Conservation (phyloP, 2,888 invertebrate species). For the Volucella inanis region DNA sequence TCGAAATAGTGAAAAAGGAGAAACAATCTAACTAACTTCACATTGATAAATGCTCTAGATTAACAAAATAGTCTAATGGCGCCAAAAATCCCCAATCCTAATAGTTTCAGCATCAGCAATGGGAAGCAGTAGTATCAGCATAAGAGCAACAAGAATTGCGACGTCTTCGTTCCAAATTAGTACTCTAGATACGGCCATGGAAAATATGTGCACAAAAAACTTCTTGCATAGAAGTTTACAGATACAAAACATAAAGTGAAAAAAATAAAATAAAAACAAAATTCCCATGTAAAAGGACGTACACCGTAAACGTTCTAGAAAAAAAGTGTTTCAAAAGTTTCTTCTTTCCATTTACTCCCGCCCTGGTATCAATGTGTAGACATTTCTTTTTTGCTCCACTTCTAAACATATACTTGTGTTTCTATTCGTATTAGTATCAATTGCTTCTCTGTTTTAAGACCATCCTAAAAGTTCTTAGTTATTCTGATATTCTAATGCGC, state of each 20-base stretch:
- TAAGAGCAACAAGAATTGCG: conserved; percentile 41
- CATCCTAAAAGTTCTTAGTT: conserved; percentile 57
- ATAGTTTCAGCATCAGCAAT: not conserved
- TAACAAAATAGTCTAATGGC: conserved; percentile 75
- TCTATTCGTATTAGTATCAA: not conserved
- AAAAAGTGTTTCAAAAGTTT: conserved; percentile 34
- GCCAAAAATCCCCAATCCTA: conserved; percentile 62
- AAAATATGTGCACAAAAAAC: conserved; percentile 40
- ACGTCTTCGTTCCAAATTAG: conserved; percentile 70
- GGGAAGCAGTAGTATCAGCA: not conserved
- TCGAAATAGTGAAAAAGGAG: conserved; percentile 5
- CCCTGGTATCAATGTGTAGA: conserved; percentile 6
- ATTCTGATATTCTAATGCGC: conserved; percentile 69
- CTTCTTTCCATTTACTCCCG: not conserved
- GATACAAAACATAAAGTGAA: not conserved
- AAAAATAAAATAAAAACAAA: conserved; percentile 1
- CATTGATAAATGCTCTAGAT: conserved; percentile 71
- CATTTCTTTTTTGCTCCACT: too few relatives aligned
- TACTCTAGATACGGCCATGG: conserved; percentile 54
- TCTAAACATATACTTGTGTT: not conserved
- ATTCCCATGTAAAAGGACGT: conserved; percentile 27
- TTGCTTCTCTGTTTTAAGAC: conserved; percentile 24
- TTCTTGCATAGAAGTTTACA: conserved; percentile 5
- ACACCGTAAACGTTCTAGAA: conserved; percentile 39
- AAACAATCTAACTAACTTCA: conserved; percentile 69